Evolutionary conservation across 2,113 vertebrate species (phyloP).

Genomic region (Phodopus roborovskii): DNA sequence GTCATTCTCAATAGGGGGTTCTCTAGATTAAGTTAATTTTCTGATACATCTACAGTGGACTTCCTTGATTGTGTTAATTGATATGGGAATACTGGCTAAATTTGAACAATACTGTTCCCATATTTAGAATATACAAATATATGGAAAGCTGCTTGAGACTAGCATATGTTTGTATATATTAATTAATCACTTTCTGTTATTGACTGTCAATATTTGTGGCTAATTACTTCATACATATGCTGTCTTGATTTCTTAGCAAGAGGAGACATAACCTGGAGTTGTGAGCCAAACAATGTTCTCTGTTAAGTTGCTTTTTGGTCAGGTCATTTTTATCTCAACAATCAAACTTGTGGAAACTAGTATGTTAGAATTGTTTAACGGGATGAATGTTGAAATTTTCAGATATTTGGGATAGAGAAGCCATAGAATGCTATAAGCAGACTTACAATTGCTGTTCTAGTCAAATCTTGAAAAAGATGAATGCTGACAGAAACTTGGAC

Average conservation of each 20-base stretch:
- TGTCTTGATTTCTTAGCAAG: not conserved
- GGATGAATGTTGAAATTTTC: not conserved
- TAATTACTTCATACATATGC: not conserved
- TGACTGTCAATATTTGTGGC: not conserved
- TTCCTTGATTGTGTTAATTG: too few species aligned
- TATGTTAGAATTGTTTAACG: not conserved
- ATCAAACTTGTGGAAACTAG: not conserved
- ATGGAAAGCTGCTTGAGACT: not conserved
- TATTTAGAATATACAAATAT: too few species aligned
- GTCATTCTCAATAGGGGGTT: not conserved
- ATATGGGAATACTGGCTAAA: too few species aligned
- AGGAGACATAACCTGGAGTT: not conserved
- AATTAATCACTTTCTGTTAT: not conserved
- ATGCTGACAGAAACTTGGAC: not conserved
- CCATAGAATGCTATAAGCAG: not conserved
- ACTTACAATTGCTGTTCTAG: not conserved
- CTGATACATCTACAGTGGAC: not conserved
- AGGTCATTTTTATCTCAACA: not conserved
- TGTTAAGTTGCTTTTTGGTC: not conserved
- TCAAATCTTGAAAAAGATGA: not conserved
- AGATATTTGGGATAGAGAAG: not conserved
- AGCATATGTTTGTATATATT: not conserved
- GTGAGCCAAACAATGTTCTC: not conserved
- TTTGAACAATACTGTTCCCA: too few species aligned
- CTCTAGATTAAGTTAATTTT: not conserved